These are phyloP conservation scores for Syngnathus rostellatus DNA, from an alignment of 2,797 vertebrate species.

Conservation along the genomic window DNA sequence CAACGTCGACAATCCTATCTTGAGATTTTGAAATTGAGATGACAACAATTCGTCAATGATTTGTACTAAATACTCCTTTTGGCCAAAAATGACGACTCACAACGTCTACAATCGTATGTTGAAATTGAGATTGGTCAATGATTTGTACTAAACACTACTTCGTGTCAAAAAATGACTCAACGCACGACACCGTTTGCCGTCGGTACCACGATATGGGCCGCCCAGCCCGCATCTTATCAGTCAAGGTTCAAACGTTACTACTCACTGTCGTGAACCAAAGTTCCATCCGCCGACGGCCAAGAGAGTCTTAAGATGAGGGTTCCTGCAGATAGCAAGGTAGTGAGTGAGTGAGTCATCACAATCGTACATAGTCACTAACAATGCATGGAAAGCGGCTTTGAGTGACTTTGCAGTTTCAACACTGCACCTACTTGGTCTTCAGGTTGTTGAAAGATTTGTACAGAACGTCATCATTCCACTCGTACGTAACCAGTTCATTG, in stretches of 20 bases:
- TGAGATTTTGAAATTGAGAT: too few relatives aligned
- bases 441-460: conserved; percentile 66
- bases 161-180: background rate
- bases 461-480: conserved; percentile 55
- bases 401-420: background rate
- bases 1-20: too few relatives aligned
- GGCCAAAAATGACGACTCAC: too few relatives aligned
- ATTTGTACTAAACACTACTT: background rate
- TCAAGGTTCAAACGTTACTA: conserved; percentile 23
- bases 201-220: background rate
- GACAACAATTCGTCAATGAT: too few relatives aligned
- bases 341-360: background rate
- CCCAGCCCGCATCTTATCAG: background rate
- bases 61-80: too few relatives aligned
- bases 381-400: background rate
- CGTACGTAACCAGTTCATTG: conserved; percentile 58
- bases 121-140: too few relatives aligned
- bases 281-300: conserved; percentile 77
- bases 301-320: conserved; percentile 68
- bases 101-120: too few relatives aligned
- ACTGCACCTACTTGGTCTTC: conserved; percentile 47
- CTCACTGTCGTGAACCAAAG: conserved; percentile 72
- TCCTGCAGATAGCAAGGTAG: conserved; percentile 49
- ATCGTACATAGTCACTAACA: background rate
- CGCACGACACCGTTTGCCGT: background rate